Conservation (phyloP, 2,797 vertebrate species). For the Gephyroberyx darwinii region DNA sequence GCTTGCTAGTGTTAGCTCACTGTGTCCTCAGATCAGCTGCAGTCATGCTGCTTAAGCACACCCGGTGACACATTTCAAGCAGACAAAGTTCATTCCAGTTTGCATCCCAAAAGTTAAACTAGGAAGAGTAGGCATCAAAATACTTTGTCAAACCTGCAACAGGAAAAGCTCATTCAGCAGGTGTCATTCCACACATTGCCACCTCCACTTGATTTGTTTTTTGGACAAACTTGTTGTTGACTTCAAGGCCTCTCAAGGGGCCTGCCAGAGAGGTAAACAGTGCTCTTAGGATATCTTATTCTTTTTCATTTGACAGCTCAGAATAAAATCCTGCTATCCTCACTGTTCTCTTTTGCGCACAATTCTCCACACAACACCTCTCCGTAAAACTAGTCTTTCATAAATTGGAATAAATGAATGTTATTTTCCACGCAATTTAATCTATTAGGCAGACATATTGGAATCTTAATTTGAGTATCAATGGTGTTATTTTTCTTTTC, state of each 20-base stretch:
- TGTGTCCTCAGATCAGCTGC: conserved; percentile 46
- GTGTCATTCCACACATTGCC: conserved; percentile 32
- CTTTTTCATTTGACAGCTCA: conserved; percentile 61
- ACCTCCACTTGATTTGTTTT: conserved; percentile 36
- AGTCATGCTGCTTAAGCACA: conserved; percentile 58
- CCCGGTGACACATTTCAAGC: conserved; percentile 49
- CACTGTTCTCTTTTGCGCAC: conserved; percentile 13
- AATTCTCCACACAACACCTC: conserved; percentile 29
- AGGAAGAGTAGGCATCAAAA: conserved; percentile 22
- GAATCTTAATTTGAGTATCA: conserved; percentile 47
- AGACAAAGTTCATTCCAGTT: conserved; percentile 47
- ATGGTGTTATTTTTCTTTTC: conserved; percentile 49
- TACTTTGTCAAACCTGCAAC: conserved; percentile 45
- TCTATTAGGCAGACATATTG: conserved; percentile 38
- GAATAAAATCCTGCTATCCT: conserved; percentile 25
- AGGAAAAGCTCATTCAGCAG: conserved; percentile 60
- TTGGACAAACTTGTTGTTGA: conserved; percentile 53
- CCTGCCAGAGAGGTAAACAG: conserved; percentile 49
- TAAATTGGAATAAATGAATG: conserved; percentile 65
- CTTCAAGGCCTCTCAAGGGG: conserved; percentile 45
- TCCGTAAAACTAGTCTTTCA: not conserved
- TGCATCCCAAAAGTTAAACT: conserved; percentile 30
- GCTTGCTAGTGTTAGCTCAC: conserved; percentile 27
- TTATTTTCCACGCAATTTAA: conserved; percentile 57
- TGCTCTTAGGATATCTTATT: conserved; percentile 40